Evolutionary conservation across 2,888 invertebrate genomes (phyloP), one percentile per base, ranked within the genome.

Genomic region (Corbicula japonica): DNA sequence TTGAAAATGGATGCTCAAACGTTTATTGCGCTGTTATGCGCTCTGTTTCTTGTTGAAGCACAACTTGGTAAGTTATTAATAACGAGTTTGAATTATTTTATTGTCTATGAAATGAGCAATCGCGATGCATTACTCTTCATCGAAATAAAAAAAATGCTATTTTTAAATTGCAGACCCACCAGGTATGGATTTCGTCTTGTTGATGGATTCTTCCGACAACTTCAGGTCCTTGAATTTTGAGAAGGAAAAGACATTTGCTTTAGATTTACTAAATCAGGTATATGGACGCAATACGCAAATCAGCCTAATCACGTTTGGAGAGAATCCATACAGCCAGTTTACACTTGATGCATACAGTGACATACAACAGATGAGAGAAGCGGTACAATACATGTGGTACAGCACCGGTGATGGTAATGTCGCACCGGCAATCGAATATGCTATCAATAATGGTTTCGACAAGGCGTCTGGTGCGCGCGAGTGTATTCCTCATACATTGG

Each of bases 191-290:
- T 26, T 71, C 44, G 71, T 76, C 12, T 21, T 76, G 15, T 28
- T 76, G n/a, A 23, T 76, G 12, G 76, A 76, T 41, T 76, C 76
- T 4, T 71, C 76, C 3, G 76, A 71, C 28, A 30, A 30, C 21
- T 18, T 8, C 18, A 28, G 76, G 30, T 76, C 76, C 1, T 4
- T 15, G 6, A 34, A 65, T 23, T 76, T 76, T 52, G 38, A 44
- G n/a, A 26, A 50, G 6, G 76, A 76, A 32, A 65, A 66, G 35
- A 2, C 15, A 1, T 76, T 76, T 41, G 54, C 65, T 12, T 12
- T 50, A 32, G 23, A 46, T 18, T 23, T 76, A 2, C 48, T 52
- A 26, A 48, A 38, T 8, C 21, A 23, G n/a, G 4, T 76, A 6
- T 65, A 34, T 18, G 12, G 58, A 21, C 12, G 15, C 10, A 52